These are phyloP conservation scores for Urechis unicinctus DNA, from an alignment of 2,888 invertebrate genomes.

Conservation along the genomic window DNA sequence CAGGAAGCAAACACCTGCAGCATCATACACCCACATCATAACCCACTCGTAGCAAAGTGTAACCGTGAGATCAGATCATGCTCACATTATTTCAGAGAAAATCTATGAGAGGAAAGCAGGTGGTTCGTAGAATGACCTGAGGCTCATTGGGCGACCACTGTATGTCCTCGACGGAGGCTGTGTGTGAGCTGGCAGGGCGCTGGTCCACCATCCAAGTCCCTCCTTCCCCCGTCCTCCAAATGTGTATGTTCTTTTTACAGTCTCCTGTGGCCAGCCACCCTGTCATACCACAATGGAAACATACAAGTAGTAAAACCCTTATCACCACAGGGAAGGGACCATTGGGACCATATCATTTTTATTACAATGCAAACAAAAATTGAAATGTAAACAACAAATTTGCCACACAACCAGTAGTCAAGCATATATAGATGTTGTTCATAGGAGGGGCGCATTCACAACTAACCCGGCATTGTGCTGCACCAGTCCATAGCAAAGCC, in stretches of 20 bases:
- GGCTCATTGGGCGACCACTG: constrained; percentile 97
- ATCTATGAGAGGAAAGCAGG: no score
- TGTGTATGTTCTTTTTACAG: constrained; percentile 83
- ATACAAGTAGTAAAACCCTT: neutral
- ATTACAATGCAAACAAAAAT: neutral
- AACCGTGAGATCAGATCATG: neutral
- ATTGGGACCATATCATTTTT: no score
- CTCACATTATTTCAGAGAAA: no score
- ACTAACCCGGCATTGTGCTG: constrained; percentile 63
- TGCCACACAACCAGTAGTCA: no score
- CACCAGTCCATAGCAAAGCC: constrained; percentile 97
- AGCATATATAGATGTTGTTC: no score
- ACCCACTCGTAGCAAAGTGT: neutral
- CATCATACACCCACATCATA: neutral
- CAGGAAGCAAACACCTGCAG: constrained; percentile 54
- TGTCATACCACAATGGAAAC: constrained; percentile 32
- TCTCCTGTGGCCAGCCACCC: constrained; percentile 86
- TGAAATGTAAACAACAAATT: neutral
- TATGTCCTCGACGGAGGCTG: constrained; percentile 90
- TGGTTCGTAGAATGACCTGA: no score
- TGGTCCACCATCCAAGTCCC: constrained; percentile 86
- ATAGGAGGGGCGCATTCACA: neutral
- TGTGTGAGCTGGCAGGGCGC: constrained; percentile 79
- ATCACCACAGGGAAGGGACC: no score
- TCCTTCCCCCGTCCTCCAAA: constrained; percentile 79